Evolutionary conservation across 2,888 invertebrate genomes (phyloP), one percentile per base, ranked within the genome.

Genomic region (Caenorhabditis auriculariae): DNA sequence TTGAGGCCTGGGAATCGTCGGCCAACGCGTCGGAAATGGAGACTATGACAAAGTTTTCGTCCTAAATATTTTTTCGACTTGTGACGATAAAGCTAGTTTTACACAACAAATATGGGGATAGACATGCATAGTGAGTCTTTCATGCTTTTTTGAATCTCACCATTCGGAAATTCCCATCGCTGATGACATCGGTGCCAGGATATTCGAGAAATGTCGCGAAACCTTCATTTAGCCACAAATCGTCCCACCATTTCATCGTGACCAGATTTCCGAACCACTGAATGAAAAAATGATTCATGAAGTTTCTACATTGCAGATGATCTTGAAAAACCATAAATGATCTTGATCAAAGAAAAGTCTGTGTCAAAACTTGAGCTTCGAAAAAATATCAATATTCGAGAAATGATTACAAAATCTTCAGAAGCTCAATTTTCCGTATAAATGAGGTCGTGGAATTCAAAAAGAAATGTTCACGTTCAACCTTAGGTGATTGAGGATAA

Each of bases 31-130:
- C 38, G 24, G n/a, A n/a, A n/a, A n/a, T 88, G 66, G 89, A 85
- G 24, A 87, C 87, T 45, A 86, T 84, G 92, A 92, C 93, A 0
- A 93, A 85, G 79, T 93, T 91, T 74, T 89, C 85, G 12, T 88
- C 88, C 63, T 89, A 89, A n/a, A 89, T 89, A 80, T 88, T 90
- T 44, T 85, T 85, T 82, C 87, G n/a, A 90, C 72, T 87, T 86
- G 80, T 88, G 88, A 32, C 85, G 85, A 61, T 86, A 87, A 56
- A 90, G 83, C 81, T 89, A 90, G 47, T 86, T 87, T 79, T 87
- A 87, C n/a, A 83, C 94, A 93, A 24, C 9, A 23, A 17, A 44
- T 44, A 15, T 23, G 7, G 24, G 9, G 7, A 7, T 26, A 9
- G 9, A 12, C 9, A 12, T 26, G 6, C 7, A 29, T 17, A n/a